Evolutionary conservation across 2,888 invertebrate species (phyloP), one percentile per base, ranked within the genome.

Genomic region (Bruchidius siliquastri): DNA sequence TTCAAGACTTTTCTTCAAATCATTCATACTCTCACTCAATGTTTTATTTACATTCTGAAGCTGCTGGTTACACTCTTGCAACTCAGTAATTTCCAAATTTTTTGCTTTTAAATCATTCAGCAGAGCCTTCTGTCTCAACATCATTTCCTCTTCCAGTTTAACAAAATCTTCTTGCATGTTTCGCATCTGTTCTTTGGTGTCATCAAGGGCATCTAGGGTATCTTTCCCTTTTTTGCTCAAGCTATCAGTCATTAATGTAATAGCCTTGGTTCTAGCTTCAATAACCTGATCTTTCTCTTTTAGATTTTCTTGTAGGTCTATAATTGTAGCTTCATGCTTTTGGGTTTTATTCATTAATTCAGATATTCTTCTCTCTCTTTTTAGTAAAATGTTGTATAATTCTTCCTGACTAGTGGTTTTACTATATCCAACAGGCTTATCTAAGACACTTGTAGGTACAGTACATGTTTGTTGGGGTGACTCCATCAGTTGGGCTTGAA

Each of bases 201-300:
- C 93, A 85, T 95, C 94, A 71, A 94, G 88, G 77, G 92, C 90
- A 81, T 91, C 90, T 75, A 94, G 86, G 13, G 93, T 91, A 79
- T 89, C 90, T 88, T 93, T 94, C 73, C 81, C 92, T 86, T 91
- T 92, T 85, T 89, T 92, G 83, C 89, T 90, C 74, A 94, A 87
- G 85, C 91, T 92, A 79, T 93, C 93, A 6, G 93, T 91, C 90
- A 94, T 92, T 69, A 94, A 87, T 21, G 92, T 91, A 69, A 92
- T 90, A 30, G 96, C 94, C 87, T 92, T 92, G 80, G 94, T 94
- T 84, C 94, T 90, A 4, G 94, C 92, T 85, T 93, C 92, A 81
- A 96, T 93, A 72, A 96, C 93, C 82, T 93, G 92, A 86, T 95
- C 94, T 85, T 95, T 94, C 86, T 95, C 94, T 82, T 91, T 92